These are phyloP conservation scores for Serinus canaria DNA, from an alignment of 2,113 vertebrate species.

Conservation along the genomic window DNA sequence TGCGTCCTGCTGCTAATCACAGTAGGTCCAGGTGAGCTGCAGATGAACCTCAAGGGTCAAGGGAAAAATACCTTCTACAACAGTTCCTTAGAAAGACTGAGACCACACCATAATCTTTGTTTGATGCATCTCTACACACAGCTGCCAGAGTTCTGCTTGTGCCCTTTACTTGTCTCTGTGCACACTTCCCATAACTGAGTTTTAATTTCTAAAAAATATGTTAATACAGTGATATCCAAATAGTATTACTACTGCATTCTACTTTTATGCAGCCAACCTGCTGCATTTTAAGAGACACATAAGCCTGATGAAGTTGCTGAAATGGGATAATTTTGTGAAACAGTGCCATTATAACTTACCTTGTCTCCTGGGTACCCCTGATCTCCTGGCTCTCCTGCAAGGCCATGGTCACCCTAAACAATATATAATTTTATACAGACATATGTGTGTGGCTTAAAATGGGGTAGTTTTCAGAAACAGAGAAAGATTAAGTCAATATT, in stretches of 20 bases:
- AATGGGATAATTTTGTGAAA: background rate
- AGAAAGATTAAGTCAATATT: background rate
- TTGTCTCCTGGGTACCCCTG: constrained; percentile 92
- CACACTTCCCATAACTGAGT: background rate
- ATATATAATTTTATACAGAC: constrained; percentile 76
- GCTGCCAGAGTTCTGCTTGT: background rate
- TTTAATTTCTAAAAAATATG: background rate
- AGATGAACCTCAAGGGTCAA: background rate
- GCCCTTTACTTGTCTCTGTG: background rate
- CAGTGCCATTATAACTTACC: constrained; percentile 67
- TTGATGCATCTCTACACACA: background rate
- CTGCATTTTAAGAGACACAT: background rate
- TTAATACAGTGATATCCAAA: background rate
- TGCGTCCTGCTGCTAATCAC: background rate
- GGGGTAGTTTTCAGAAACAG: background rate
- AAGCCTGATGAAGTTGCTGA: background rate
- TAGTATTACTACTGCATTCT: background rate
- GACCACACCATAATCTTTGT: background rate
- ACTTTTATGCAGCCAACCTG: background rate
- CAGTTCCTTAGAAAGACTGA: background rate
- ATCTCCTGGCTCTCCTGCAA: constrained; percentile 87
- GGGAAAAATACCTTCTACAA: background rate
- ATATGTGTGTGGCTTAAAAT: constrained; percentile 19
- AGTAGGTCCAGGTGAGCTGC: background rate
- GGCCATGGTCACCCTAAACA: constrained; percentile 89